phyloP scores from a whole-genome alignment of 1,140 invertebrate genomes.

The Babylonia areolata region DNA sequence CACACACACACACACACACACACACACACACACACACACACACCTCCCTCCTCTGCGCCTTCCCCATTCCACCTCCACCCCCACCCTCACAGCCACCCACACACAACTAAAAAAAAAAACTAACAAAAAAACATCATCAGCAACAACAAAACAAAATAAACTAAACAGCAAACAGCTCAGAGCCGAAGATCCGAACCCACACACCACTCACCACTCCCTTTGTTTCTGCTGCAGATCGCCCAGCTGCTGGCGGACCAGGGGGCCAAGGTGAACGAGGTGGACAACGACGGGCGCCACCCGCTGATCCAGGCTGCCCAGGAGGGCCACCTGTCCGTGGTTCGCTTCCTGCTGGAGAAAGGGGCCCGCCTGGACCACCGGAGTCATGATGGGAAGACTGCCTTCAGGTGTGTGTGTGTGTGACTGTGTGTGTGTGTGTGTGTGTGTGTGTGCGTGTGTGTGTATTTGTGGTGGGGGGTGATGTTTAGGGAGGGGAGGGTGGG shows the following conservation, averaged over 20 bases:
- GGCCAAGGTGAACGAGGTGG: conserved; percentile 91
- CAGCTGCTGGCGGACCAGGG: conserved; percentile 91
- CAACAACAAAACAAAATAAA: too few species aligned
- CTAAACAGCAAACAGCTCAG: not conserved
- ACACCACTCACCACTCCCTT: not conserved
- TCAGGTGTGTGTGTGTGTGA: conserved; percentile 81
- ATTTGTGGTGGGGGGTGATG: too few species aligned
- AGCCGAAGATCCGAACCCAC: not conserved
- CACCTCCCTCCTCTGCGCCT: too few species aligned
- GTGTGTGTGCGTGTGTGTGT: too few species aligned
- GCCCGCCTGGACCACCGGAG: conserved; percentile 85
- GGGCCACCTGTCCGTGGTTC: conserved; percentile 70
- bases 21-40: too few species aligned
- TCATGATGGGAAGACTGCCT: conserved; percentile 92
- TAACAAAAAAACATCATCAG: too few species aligned
- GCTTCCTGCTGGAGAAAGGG: conserved; percentile 63
- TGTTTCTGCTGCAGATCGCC: conserved; percentile 59
- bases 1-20: too few species aligned
- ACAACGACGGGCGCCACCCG: conserved; percentile 83
- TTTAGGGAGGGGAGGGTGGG: too few species aligned
- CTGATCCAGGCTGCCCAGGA: conserved; percentile 74
- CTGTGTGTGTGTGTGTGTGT: too few species aligned
- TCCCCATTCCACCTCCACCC: too few species aligned
- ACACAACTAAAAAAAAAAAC: too few species aligned
- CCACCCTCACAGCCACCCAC: too few species aligned